Conservation (phyloP, 37 sponge, comb jelly and placozoan genomes). For the Chondrilla cf. caribensis region DNA sequence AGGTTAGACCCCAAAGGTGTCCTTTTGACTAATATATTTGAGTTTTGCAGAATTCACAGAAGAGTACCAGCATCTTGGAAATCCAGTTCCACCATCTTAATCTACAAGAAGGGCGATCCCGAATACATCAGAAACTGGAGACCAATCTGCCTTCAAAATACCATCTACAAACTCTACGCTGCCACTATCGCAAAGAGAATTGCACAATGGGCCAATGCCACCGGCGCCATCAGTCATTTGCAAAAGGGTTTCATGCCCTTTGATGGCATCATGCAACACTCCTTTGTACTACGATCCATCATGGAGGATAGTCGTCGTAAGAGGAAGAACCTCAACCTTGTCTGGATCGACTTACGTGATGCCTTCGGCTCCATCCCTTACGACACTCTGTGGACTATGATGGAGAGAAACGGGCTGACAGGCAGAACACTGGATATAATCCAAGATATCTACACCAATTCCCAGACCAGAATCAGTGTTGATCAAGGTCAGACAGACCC, state of each 20-base stretch:
- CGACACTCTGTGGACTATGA: slow-evolving; percentile 13
- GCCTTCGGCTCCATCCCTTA: slow-evolving; percentile 51
- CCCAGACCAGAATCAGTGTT: not conserved
- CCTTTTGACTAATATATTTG: slow-evolving; percentile 5
- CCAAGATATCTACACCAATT: slow-evolving; percentile 31
- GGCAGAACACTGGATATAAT: not conserved
- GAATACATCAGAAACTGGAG: slow-evolving; percentile 30
- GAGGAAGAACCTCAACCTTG: slow-evolving; percentile 18
- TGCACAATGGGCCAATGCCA: slow-evolving; percentile 31
- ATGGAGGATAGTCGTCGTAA: slow-evolving; percentile 23
- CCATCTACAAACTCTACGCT: slow-evolving; percentile 50
- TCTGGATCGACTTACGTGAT: slow-evolving; percentile 48
- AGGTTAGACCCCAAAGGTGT: no score
- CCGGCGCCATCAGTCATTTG: not conserved
- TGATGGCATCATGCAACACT: slow-evolving; percentile 41
- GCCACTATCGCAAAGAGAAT: slow-evolving; percentile 37
- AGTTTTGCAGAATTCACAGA: slow-evolving; percentile 12
- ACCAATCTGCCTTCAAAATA: slow-evolving; percentile 44
- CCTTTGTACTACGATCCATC: slow-evolving; percentile 24
- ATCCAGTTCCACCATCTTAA: slow-evolving; percentile 32
- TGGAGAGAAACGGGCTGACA: slow-evolving; percentile 4
- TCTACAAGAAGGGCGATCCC: slow-evolving; percentile 42
- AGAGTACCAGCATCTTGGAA: slow-evolving; percentile 36
- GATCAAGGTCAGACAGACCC: not conserved
- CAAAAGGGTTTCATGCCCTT: slow-evolving; percentile 46